A percentile compares a stretch with the other conserved stretches of the same genome.
Evolutionary conservation across 2,113 vertebrate genomes (phyloP).

Genomic region (Triplophysa siluroides): DNA sequence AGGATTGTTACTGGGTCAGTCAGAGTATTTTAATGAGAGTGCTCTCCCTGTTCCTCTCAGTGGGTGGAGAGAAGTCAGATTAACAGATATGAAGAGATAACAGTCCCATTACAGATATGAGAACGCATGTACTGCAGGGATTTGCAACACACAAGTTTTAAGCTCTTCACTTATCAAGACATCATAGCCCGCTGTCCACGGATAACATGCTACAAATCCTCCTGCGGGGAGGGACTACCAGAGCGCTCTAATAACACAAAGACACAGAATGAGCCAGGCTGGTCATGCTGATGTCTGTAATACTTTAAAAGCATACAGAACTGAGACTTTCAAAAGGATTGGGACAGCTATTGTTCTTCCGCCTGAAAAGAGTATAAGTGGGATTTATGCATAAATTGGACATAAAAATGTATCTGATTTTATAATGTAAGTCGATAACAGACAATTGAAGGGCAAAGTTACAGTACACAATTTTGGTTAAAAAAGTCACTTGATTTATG

Average conservation of each 20-base stretch:
- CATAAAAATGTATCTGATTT: too few relatives aligned
- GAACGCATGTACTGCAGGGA: conserved; percentile 52
- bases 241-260: conserved; percentile 59
- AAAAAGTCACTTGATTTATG: too few relatives aligned
- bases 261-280: conserved; percentile 42
- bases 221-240: conserved; percentile 68
- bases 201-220: conserved; percentile 32
- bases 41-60: conserved; percentile 24
- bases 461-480: too few relatives aligned
- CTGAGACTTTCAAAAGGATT: background rate
- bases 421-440: too few relatives aligned
- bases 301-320: conserved; percentile 15
- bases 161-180: conserved; percentile 57
- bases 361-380: background rate
- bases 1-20: conserved; percentile 11
- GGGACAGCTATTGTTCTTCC: background rate
- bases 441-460: too few relatives aligned
- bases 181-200: conserved; percentile 66
- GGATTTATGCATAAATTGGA: too few relatives aligned
- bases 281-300: conserved; percentile 9
- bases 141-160: conserved; percentile 58
- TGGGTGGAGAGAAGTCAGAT: conserved; percentile 22
- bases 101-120: conserved; percentile 59
- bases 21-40: conserved; percentile 7
- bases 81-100: conserved; percentile 49